Evolutionary conservation across 2,113 vertebrate genomes (phyloP).

Genomic region (Eidolon helvum): DNA sequence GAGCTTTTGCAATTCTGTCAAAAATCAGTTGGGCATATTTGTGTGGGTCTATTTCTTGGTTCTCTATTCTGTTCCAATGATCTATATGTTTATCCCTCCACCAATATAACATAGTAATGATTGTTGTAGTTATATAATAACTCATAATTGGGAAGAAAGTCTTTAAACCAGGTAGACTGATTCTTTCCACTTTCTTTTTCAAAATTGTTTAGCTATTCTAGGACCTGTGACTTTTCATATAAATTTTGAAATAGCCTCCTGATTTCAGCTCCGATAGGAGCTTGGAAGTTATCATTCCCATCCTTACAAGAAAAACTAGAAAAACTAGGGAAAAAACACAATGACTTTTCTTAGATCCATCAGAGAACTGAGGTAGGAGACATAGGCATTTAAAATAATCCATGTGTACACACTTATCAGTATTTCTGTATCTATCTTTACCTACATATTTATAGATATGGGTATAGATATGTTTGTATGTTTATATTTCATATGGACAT

Average conservation of each 20-base stretch:
- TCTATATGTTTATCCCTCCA: background rate
- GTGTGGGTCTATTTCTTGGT: background rate
- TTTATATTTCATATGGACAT: background rate
- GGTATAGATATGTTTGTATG: background rate
- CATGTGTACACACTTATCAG: background rate
- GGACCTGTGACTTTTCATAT: background rate
- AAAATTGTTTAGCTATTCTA: background rate
- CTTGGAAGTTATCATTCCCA: background rate
- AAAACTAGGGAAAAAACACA: background rate
- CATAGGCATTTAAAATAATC: background rate
- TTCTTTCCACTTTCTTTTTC: background rate
- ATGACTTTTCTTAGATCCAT: background rate
- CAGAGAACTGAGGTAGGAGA: background rate
- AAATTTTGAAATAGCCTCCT: conserved; percentile 11
- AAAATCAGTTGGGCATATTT: background rate
- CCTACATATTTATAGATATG: background rate
- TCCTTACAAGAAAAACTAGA: background rate
- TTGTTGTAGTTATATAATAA: background rate
- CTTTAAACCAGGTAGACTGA: background rate
- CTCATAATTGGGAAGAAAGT: too few relatives aligned
- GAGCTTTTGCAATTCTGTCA: background rate
- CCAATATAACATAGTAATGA: too few relatives aligned
- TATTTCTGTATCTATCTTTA: background rate
- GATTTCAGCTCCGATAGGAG: background rate
- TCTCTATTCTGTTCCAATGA: background rate